Evolutionary conservation across 1,140 invertebrate species (phyloP).

Genomic region (Trypoxylus dichotomus): DNA sequence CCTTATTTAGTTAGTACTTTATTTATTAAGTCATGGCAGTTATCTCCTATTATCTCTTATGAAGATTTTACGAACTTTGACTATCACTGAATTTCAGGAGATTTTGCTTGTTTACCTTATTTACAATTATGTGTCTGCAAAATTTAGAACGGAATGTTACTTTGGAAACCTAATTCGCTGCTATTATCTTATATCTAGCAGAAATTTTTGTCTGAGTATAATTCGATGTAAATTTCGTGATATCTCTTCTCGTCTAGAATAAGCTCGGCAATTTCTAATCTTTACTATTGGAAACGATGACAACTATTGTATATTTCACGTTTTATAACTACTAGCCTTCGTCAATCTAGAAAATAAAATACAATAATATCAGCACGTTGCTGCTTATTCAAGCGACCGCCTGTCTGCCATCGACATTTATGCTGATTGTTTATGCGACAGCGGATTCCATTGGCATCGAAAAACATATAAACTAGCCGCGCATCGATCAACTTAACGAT

Average conservation of each 20-base stretch:
- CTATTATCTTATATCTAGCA: too few relatives aligned
- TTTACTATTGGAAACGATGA: not conserved
- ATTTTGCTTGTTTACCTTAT: too few relatives aligned
- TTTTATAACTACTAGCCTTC: conserved; percentile 7
- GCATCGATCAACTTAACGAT: conserved; percentile 36
- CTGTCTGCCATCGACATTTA: conserved; percentile 16
- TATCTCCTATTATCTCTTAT: too few relatives aligned
- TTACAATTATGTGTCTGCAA: too few relatives aligned
- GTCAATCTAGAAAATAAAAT: conserved; percentile 20
- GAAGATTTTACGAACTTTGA: too few relatives aligned
- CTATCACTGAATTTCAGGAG: too few relatives aligned
- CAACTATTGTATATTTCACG: not conserved
- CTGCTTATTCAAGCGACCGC: conserved; percentile 9
- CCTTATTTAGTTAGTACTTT: too few relatives aligned
- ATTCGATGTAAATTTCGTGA: too few relatives aligned
- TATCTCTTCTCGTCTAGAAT: not conserved
- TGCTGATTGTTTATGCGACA: conserved; percentile 21
- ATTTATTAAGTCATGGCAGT: too few relatives aligned
- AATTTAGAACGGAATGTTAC: too few relatives aligned
- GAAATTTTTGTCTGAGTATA: too few relatives aligned
- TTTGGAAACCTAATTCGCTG: too few relatives aligned
- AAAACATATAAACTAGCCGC: conserved; percentile 9
- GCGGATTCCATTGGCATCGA: conserved; percentile 16
- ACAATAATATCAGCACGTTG: conserved; percentile 1
- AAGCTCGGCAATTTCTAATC: not conserved